Evolutionary conservation across 2,888 invertebrate species (phyloP).

Genomic region (Callimorpha dominula): DNA sequence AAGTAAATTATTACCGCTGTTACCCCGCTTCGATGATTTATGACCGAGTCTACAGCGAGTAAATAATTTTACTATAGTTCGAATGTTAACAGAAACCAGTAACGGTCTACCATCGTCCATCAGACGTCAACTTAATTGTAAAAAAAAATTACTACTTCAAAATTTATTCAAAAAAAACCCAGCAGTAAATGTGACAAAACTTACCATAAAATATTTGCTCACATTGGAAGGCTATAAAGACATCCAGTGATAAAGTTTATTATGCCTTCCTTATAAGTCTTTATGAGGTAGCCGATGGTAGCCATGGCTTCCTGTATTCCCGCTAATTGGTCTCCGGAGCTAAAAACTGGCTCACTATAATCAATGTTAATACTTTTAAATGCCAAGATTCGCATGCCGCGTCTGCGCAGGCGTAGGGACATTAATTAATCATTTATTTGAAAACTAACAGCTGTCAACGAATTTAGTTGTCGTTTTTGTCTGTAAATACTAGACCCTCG

Average conservation of each 20-base stretch:
- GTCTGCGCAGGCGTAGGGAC: conserved; percentile 55
- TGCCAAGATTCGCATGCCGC: conserved; percentile 82
- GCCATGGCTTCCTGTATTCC: conserved; percentile 52
- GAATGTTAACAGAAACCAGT: background rate
- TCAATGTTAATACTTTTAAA: conserved; percentile 77
- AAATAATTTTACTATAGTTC: background rate
- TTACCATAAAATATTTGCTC: background rate
- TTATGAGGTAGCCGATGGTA: conserved; percentile 28
- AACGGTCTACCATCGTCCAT: background rate
- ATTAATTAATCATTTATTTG: conserved; percentile 83
- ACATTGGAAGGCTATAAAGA: conserved; percentile 51
- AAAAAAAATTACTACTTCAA: background rate
- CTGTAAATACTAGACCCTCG: background rate
- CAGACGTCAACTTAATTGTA: background rate
- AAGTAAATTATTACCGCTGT: no score
- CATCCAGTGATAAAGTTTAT: conserved; percentile 47
- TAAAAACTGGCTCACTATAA: conserved; percentile 65
- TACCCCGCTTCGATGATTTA: no score
- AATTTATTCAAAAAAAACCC: background rate
- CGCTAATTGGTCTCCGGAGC: conserved; percentile 71
- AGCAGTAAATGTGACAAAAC: background rate
- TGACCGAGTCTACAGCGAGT: no score
- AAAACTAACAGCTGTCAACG: conserved; percentile 35
- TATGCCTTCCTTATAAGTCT: conserved; percentile 37
- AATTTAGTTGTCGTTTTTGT: conserved; percentile 15